Evolutionary conservation across 2,888 invertebrate species (phyloP).

Genomic region (Dynastes hyllus): DNA sequence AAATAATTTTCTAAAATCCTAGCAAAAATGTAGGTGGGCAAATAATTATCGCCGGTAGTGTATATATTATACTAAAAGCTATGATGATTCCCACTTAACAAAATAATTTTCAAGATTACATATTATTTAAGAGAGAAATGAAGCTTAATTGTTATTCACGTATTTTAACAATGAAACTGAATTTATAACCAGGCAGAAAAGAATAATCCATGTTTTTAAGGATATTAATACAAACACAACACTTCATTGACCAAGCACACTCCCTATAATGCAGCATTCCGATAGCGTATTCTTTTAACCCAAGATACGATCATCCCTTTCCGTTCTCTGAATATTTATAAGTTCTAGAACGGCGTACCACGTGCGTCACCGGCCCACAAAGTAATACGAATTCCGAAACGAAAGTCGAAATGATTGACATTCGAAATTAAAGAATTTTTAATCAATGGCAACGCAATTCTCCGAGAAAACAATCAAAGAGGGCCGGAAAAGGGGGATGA

Average conservation of each 20-base stretch:
- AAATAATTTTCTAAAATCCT: too few relatives aligned
- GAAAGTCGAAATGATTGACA: slow-evolving; percentile 63
- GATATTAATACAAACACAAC: too few relatives aligned
- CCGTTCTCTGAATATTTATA: slow-evolving; percentile 32
- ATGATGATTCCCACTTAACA: background rate
- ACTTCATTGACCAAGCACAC: too few relatives aligned
- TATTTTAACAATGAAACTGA: too few relatives aligned
- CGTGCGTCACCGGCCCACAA: background rate
- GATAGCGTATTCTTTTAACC: background rate
- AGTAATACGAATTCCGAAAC: slow-evolving; percentile 35
- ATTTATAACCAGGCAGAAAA: too few relatives aligned
- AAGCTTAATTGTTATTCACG: too few relatives aligned
- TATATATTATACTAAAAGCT: too few relatives aligned
- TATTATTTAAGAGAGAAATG: too few relatives aligned
- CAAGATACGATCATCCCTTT: background rate
- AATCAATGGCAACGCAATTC: slow-evolving; percentile 63
- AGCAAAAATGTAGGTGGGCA: too few relatives aligned
- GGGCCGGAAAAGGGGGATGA: slow-evolving; percentile 50
- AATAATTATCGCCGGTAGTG: too few relatives aligned
- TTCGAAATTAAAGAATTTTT: slow-evolving; percentile 66
- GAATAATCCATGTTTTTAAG: too few relatives aligned
- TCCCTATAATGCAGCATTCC: too few relatives aligned
- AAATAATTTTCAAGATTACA: background rate
- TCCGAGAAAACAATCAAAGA: slow-evolving; percentile 61
- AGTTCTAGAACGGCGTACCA: background rate